These are phyloP conservation scores for Campylomormyrus numenius DNA, from an alignment of 2,113 vertebrate genomes.

Conservation along the genomic window DNA sequence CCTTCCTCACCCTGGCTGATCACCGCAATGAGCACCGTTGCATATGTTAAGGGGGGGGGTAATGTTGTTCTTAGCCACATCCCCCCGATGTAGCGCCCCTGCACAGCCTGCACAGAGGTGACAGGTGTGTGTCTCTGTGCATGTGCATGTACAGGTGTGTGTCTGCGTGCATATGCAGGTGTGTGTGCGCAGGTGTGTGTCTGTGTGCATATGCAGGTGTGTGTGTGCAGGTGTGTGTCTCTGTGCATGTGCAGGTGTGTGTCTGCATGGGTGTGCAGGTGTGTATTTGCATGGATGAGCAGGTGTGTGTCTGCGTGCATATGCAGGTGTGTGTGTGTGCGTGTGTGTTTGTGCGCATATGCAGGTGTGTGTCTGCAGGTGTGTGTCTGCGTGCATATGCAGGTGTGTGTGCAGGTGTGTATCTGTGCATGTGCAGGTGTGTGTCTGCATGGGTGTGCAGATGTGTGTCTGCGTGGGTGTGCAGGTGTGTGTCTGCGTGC, in stretches of 20 bases:
- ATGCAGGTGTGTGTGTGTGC: background rate
- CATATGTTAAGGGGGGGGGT: background rate
- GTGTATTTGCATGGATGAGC: background rate
- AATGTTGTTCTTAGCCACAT: conserved; percentile 39
- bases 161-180: conserved; percentile 16
- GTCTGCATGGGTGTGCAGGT: background rate
- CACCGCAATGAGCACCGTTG: background rate
- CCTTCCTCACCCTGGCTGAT: conserved; percentile 34
- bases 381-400: background rate
- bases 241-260: background rate
- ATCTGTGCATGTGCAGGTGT: background rate
- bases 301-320: background rate
- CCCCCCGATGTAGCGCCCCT: background rate
- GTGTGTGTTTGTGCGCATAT: background rate
- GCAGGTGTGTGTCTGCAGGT: background rate
- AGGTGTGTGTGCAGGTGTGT: background rate
- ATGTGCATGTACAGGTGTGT: conserved; percentile 30
- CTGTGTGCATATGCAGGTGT: background rate
- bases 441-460: background rate
- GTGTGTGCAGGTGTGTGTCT: background rate
- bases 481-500: background rate
- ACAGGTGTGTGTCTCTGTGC: background rate
- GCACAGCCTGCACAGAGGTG: background rate
- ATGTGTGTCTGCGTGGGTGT: background rate
- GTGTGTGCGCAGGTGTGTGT: background rate